Conservation (phyloP, 2,113 vertebrate species). For the Nannospalax galili region DNA sequence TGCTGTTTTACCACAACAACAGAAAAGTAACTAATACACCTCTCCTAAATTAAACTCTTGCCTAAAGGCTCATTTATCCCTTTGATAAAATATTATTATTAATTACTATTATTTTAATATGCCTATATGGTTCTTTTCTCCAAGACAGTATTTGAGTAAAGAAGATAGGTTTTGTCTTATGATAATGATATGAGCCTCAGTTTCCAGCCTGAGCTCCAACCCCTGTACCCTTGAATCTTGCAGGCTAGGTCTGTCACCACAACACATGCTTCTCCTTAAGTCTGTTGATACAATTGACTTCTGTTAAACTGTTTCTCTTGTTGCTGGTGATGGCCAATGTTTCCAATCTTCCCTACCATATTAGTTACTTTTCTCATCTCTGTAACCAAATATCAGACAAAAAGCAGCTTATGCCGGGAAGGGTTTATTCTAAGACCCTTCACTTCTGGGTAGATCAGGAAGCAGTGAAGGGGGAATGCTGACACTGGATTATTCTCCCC, state of each 20-base stretch:
- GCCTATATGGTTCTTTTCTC: not conserved
- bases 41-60: not conserved
- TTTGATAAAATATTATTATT: not conserved
- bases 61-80: not conserved
- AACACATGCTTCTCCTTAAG: fast-evolving
- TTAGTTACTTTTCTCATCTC: not conserved
- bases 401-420: too few species aligned
- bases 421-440: not conserved
- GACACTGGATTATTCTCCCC: too few species aligned
- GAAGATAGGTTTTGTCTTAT: not conserved
- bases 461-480: not conserved
- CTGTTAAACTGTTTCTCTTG: not conserved
- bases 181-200: not conserved
- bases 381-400: too few species aligned
- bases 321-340: not conserved
- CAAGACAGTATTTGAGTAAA: not conserved
- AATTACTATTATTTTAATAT: not conserved
- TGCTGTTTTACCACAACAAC: too few species aligned
- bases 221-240: not conserved
- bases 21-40: not conserved
- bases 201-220: not conserved
- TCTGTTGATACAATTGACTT: too few species aligned
- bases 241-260: fast-evolving
- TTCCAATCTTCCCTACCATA: not conserved
- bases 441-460: too few species aligned